Base-by-base conservation (phyloP, 30 jellyfish, hydroid and myxozoan genomes). In the Turritopsis dohrnii region DNA sequence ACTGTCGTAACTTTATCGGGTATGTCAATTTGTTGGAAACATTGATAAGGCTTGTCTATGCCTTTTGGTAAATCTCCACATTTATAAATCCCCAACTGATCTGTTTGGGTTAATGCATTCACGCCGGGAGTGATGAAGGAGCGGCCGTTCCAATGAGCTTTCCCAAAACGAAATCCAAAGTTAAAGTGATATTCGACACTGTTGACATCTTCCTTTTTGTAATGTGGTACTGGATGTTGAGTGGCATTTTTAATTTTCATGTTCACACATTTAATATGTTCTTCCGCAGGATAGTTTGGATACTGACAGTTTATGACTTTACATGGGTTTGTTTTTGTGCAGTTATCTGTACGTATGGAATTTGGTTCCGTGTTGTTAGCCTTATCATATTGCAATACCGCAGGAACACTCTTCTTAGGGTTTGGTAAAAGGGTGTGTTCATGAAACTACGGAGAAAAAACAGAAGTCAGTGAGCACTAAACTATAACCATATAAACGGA, bases 131-230 rank as follows among this genome's bases (percentile, higher is more conserved):
- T 73, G 19, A 27, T 85, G 73, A 92, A 88, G 28, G 77, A 79
- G 28, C 96, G 84, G 27, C 98, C 98, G 54, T 92, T 92, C 52
- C 88, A 94, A 9, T 94, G 86, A 23, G 94, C 97, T 8, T 23
- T 73, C 24, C 66, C 52, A 22, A 94, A 96, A 17, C 96, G 97
- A 80, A 84, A 91, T 29, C 81, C 96, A 73, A 91, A 91, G 66
- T 91, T 91, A 0, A 86, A 82, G 71, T 86, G 87, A 66, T 86
- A 83, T 66, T 91, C 97, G 54, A 76, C 80, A 22, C 93, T 81
- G 53, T 87, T n/a, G n/a, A n/a, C n/a, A n/a, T n/a, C n/a, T n/a
- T n/a, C 83, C 21, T 25, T n/a, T 3, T 76, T 79, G 31, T 84
- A 52, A 52, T 91, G 94, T 52, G 90, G 83, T 41, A 41, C 60